These are phyloP conservation scores for Botia kubotai DNA, from an alignment of 2,797 vertebrate species.

Conservation along the genomic window DNA sequence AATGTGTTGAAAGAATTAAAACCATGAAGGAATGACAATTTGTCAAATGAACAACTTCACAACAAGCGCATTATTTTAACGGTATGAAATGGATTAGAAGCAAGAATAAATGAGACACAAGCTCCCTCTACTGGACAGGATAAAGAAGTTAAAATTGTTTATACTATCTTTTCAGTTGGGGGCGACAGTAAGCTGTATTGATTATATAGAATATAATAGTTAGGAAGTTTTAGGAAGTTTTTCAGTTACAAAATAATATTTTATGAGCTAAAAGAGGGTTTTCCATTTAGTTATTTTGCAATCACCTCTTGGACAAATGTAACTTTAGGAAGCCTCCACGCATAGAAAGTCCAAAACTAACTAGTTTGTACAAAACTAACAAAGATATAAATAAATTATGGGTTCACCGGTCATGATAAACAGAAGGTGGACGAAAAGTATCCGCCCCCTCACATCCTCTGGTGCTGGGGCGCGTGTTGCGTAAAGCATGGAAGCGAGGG, in stretches of 20 bases:
- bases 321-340: no score
- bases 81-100: background rate
- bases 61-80: background rate
- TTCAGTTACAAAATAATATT: background rate
- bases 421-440: slow-evolving; percentile 58
- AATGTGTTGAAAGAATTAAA: background rate
- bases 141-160: slow-evolving; percentile 14
- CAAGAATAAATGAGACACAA: slow-evolving; percentile 25
- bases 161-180: background rate
- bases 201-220: background rate
- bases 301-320: background rate
- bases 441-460: slow-evolving; percentile 70
- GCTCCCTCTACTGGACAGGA: slow-evolving; percentile 71
- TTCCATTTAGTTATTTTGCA: background rate
- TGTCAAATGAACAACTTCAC: background rate
- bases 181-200: background rate
- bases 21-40: background rate
- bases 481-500: slow-evolving; percentile 77
- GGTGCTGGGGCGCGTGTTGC: slow-evolving; percentile 77
- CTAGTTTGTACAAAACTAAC: slow-evolving; percentile 8
- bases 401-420: slow-evolving; percentile 63
- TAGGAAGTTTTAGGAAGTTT: background rate
- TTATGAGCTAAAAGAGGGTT: background rate
- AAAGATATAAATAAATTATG: slow-evolving; percentile 35
- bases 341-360: no score